These are phyloP conservation scores for Gymnocheta viridis DNA, from an alignment of 2,888 invertebrate species.

Conservation along the genomic window DNA sequence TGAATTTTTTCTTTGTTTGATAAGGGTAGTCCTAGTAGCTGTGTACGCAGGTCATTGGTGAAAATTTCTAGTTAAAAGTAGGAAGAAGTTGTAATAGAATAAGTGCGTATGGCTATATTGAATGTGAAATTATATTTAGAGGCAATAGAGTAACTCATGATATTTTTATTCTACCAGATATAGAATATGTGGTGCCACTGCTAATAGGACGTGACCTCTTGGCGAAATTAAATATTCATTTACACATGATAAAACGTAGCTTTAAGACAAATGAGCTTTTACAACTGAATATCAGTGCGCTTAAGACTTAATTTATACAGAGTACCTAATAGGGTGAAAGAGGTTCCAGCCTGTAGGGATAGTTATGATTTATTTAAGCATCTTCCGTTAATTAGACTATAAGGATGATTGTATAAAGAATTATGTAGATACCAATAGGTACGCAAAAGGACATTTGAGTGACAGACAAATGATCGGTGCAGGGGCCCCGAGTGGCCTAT, in stretches of 20 bases:
- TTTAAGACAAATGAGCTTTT: neutral
- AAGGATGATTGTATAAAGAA: neutral
- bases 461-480: no score
- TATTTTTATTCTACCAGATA: slow-evolving; percentile 17
- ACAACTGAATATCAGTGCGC: neutral
- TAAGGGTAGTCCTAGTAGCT: slow-evolving; percentile 29
- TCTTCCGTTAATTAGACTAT: no score
- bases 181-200: neutral
- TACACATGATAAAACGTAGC: neutral
- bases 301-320: neutral
- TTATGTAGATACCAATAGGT: no score
- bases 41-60: neutral
- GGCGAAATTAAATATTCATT: neutral
- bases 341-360: neutral
- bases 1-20: neutral
- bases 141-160: neutral
- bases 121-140: neutral
- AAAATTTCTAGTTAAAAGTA: neutral
- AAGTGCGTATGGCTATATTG: neutral
- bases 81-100: neutral
- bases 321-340: neutral
- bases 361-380: no score
- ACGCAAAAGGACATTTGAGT: no score
- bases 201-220: slow-evolving; percentile 4
- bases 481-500: no score